Conservation (phyloP, 2,113 vertebrate genomes). For the Apodemus speciosus region DNA sequence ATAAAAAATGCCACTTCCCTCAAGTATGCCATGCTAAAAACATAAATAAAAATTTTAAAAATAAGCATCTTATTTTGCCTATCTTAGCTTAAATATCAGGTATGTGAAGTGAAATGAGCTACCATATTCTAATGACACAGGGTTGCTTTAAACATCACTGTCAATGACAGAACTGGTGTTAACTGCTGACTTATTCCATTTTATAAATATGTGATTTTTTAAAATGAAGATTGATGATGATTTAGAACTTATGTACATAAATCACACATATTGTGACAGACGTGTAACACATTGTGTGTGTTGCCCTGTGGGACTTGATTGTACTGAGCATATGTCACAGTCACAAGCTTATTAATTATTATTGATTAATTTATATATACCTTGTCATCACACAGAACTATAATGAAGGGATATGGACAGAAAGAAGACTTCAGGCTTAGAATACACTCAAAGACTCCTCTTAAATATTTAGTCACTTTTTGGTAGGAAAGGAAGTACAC, state of each 20-base stretch:
- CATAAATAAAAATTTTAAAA: background rate
- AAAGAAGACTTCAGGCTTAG: conserved; percentile 36
- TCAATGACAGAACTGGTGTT: conserved; percentile 42
- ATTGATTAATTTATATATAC: conserved; percentile 63
- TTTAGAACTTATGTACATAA: conserved; percentile 65
- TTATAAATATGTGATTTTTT: conserved; percentile 67
- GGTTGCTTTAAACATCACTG: background rate
- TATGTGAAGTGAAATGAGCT: background rate
- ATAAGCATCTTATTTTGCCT: background rate
- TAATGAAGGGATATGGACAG: conserved; percentile 22
- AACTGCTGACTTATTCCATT: conserved; percentile 45
- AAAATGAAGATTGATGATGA: conserved; percentile 71
- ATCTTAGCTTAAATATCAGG: background rate
- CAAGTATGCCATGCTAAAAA: background rate
- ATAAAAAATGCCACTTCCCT: background rate
- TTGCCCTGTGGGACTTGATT: conserved; percentile 63
- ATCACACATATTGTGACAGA: conserved; percentile 69
- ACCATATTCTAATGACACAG: background rate
- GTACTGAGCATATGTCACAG: conserved; percentile 69
- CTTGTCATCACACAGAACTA: background rate
- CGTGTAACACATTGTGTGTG: conserved; percentile 42
- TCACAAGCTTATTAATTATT: conserved; percentile 74
- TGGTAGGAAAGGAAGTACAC: conserved; percentile 37
- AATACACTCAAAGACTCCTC: background rate
- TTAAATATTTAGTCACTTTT: conserved; percentile 40